Evolutionary conservation across 2,888 invertebrate genomes (phyloP), one percentile per base, ranked within the genome.

Genomic region (Hypena proboscidalis): DNA sequence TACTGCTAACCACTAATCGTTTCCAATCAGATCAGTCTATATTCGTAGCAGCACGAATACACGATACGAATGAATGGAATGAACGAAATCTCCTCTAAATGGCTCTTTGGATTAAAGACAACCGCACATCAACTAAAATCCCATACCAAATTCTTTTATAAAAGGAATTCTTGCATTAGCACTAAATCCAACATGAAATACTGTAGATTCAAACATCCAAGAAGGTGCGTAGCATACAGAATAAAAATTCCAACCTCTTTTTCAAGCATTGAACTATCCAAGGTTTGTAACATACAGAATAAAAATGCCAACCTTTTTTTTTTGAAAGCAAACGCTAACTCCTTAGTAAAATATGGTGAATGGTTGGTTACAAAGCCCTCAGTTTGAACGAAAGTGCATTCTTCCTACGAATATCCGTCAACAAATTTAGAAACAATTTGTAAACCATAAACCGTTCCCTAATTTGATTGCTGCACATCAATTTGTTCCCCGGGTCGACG

Each of bases 401-500:
- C 41, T 32, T 44, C 4, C 25, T 14, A 23, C 29, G 19, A 37
- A 33, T 39, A 42, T 37, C 38, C 52, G 19, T 43, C 44, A 58
- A 56, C 59, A 59, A 67, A 68, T 65, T 65, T 65, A 55, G 58
- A 70, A 75, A 70, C 76, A 74, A 75, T 80, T 77, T 68, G 68
- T 69, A 65, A 49, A 51, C 61, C 58, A 70, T 77, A 75, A 74
- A 77, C 56, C 44, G 58, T 66, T 70, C 54, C 60, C 67, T 70
- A 67, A 75, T 74, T 81, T 74, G 70, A 78, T 76, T 63, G 68
- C 70, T 58, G 59, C 69, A 69, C 61, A 72, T 69, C 74, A 76
- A 78, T 80, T 83, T 78, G 76, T 74, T 69, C 66, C 58, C 61
- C 49, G 44, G 48, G 34, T 26, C 66, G 65, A 53, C 59, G 58